phyloP scores from a whole-genome alignment of 1,140 invertebrate genomes.

The Drosophila neocordata region DNA sequence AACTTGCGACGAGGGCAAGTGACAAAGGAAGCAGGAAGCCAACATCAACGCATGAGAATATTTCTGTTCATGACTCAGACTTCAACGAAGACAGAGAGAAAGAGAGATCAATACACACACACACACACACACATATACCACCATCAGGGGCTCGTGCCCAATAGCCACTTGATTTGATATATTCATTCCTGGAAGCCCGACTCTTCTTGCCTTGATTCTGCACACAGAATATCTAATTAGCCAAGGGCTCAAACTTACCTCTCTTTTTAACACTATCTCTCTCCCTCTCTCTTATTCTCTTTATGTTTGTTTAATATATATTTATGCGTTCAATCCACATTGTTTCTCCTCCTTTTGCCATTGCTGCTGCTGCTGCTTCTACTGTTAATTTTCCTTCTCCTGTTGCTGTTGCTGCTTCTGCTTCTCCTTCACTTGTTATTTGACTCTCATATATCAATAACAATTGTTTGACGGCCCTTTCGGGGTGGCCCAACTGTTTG shows the following conservation, averaged over 20 bases:
- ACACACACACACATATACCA: slow-evolving; percentile 33
- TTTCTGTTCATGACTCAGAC: slow-evolving; percentile 60
- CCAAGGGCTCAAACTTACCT: slow-evolving; percentile 15
- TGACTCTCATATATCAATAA: slow-evolving; percentile 64
- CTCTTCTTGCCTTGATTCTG: slow-evolving; percentile 46
- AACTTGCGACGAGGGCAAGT: slow-evolving; percentile 38
- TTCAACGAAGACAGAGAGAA: slow-evolving; percentile 2
- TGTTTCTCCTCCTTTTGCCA: background rate
- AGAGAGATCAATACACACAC: background rate
- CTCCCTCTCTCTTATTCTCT: too few relatives aligned
- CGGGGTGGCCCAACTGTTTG: slow-evolving; percentile 58
- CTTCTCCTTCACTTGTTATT: slow-evolving; percentile 7
- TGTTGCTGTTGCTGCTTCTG: background rate
- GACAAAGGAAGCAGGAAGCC: slow-evolving; percentile 75
- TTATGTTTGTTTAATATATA: slow-evolving; percentile 4
- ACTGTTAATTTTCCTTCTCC: slow-evolving; percentile 12
- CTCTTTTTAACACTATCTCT: background rate
- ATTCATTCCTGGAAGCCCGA: slow-evolving; percentile 54
- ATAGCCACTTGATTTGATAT: slow-evolving; percentile 45
- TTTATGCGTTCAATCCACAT: slow-evolving; percentile 6
- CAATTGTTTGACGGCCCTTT: slow-evolving; percentile 47
- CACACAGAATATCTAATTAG: slow-evolving; percentile 75
- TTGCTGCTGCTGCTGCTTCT: background rate
- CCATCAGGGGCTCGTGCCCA: slow-evolving; percentile 69
- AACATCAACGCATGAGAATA: slow-evolving; percentile 60